Conservation (phyloP, 2,888 invertebrate genomes). For the Anaspis maculata region DNA sequence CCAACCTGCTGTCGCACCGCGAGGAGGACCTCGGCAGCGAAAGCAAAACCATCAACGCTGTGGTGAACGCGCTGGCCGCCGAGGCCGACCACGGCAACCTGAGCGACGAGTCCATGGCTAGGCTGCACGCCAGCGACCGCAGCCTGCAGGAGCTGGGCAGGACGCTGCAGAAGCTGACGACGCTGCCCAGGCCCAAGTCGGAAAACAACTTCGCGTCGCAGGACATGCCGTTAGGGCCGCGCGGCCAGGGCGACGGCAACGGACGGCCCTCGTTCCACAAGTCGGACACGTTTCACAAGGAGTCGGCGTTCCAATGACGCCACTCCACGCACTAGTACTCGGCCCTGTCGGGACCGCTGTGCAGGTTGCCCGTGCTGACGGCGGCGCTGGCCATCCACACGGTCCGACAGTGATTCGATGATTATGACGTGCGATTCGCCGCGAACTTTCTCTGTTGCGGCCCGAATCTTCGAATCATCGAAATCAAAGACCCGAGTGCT, state of each 20-base stretch:
- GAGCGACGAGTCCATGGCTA: slow-evolving; percentile 61
- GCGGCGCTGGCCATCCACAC: slow-evolving; percentile 27
- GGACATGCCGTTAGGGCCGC: slow-evolving; percentile 57
- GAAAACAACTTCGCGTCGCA: slow-evolving; percentile 70
- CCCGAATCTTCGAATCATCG: too few relatives aligned
- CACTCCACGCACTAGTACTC: slow-evolving; percentile 60
- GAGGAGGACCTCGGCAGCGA: slow-evolving; percentile 60
- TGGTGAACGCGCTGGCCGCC: slow-evolving; percentile 85
- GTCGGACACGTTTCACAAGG: slow-evolving; percentile 72
- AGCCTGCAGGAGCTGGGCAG: slow-evolving; percentile 53
- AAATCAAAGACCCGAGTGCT: slow-evolving; percentile 14
- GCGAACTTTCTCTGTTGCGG: too few relatives aligned
- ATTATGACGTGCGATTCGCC: slow-evolving; percentile 15
- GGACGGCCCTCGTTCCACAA: slow-evolving; percentile 61
- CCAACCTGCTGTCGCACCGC: slow-evolving; percentile 79
- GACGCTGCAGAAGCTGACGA: slow-evolving; percentile 60
- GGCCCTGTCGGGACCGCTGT: slow-evolving; percentile 26
- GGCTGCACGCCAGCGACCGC: slow-evolving; percentile 37
- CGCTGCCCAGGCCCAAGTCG: slow-evolving; percentile 72
- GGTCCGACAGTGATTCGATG: slow-evolving; percentile 24
- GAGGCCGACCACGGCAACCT: slow-evolving; percentile 80
- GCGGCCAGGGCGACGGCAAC: slow-evolving; percentile 48
- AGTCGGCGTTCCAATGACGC: slow-evolving; percentile 61
- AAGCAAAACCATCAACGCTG: slow-evolving; percentile 84
- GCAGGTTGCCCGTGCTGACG: slow-evolving; percentile 28